Percentiles rank a stretch among this genome's conserved stretches.
phyloP scores from a whole-genome alignment of 2,888 invertebrate genomes.

The Sarcophaga rosellei region DNA sequence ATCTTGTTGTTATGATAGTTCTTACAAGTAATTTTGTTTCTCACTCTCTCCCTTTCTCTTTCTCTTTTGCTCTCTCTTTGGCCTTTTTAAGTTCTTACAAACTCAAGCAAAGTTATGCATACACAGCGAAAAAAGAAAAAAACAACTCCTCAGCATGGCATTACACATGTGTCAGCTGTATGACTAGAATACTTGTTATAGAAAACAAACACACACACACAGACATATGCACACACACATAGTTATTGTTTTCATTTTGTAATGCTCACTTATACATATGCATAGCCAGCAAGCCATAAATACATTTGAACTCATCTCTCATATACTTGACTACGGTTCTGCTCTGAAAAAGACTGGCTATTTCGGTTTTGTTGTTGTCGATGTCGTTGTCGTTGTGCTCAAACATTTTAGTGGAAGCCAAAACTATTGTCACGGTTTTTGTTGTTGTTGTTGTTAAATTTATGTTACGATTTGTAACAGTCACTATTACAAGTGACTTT shows the following conservation, averaged over 20 bases:
- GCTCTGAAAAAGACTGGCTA: slow-evolving; percentile 11
- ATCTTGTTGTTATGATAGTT: slow-evolving; percentile 35
- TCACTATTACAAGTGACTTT: slow-evolving; percentile 9
- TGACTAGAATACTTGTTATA: slow-evolving; percentile 31
- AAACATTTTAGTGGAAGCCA: background rate
- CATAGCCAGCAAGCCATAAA: background rate
- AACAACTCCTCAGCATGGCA: slow-evolving; percentile 32
- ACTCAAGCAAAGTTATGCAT: background rate
- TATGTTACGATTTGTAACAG: slow-evolving; percentile 28
- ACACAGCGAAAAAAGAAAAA: background rate
- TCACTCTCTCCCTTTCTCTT: background rate
- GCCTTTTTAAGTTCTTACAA: background rate
- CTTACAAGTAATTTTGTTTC: slow-evolving; percentile 20
- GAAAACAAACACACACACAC: slow-evolving; percentile 19
- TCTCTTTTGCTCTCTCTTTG: background rate
- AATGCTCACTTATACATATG: background rate
- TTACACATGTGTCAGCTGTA: slow-evolving; percentile 56
- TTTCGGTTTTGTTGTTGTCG: slow-evolving; percentile 2
- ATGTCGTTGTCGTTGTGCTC: background rate
- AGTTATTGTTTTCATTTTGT: too few species aligned
- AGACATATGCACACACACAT: background rate
- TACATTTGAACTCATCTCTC: slow-evolving; percentile 14
- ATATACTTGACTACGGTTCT: slow-evolving; percentile 1
- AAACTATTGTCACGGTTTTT: background rate
- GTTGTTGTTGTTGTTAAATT: slow-evolving; percentile 5